phyloP scores from a whole-genome alignment of 2,797 vertebrate genomes.

The Cryptoblepharus egeriae region DNA sequence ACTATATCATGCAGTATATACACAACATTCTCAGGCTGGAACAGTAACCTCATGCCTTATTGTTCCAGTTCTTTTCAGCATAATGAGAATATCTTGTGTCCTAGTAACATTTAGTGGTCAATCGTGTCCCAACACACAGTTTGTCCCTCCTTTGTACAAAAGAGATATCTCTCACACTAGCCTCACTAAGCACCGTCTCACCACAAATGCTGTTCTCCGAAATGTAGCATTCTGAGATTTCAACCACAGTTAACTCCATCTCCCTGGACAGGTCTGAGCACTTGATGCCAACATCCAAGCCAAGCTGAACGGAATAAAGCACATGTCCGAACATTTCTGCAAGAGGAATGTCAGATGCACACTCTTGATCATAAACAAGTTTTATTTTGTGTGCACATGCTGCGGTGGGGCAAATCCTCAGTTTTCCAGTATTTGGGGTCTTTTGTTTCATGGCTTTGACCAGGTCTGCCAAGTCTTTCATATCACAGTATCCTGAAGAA shows the following conservation, averaged over 20 bases:
- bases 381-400: conserved; percentile 38
- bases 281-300: conserved; percentile 14
- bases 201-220: neutral
- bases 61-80: neutral
- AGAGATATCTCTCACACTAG: conserved; percentile 16
- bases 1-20: accelerated
- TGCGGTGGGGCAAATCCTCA: neutral
- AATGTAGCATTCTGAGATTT: neutral
- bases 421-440: no score
- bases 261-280: neutral
- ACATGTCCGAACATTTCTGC: conserved; percentile 27
- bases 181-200: neutral
- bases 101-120: neutral
- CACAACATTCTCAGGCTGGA: neutral
- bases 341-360: conserved; percentile 30
- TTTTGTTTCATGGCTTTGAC: no score
- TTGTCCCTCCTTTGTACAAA: neutral
- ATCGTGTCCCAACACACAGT: neutral
- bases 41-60: neutral
- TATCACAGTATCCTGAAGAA: no score
- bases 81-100: neutral
- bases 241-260: conserved; percentile 24
- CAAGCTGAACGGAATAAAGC: conserved; percentile 32
- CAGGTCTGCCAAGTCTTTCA: no score
- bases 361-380: neutral